Conservation (phyloP, 2,888 invertebrate species). For the Diabrotica balteata region DNA sequence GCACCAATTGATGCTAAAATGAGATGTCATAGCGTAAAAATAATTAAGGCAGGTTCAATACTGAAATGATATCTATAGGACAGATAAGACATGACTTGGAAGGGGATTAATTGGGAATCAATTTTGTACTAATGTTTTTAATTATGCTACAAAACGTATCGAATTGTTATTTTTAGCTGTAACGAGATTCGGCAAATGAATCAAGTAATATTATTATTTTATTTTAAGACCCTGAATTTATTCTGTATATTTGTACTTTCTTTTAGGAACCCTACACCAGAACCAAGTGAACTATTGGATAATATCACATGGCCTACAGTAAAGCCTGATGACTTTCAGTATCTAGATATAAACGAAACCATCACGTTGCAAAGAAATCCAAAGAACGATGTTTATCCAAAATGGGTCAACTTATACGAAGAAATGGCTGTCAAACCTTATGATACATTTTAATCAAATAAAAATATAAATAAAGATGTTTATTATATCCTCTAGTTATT, state of each 20-base stretch:
- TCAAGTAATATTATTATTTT: too few species aligned
- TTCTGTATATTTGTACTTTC: not conserved
- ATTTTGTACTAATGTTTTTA: too few species aligned
- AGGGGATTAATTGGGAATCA: too few species aligned
- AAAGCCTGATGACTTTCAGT: conserved; percentile 26
- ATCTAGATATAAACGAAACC: conserved; percentile 33
- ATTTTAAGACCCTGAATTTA: too few species aligned
- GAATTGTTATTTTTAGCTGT: too few species aligned
- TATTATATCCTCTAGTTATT: not conserved
- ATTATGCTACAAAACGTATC: too few species aligned
- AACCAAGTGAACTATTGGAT: conserved; percentile 24
- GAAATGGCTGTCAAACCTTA: conserved; percentile 23
- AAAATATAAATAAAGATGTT: not conserved
- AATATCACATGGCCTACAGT: conserved; percentile 35
- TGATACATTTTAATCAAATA: conserved; percentile 17
- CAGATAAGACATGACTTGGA: too few species aligned
- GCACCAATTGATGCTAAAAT: too few species aligned
- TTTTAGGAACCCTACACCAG: conserved; percentile 52
- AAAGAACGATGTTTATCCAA: conserved; percentile 14
- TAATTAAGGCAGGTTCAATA: too few species aligned
- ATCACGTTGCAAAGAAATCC: conserved; percentile 29
- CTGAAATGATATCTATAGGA: too few species aligned
- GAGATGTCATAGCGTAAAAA: too few species aligned
- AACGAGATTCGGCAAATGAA: too few species aligned
- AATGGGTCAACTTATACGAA: conserved; percentile 33